Evolutionary conservation across 2,888 invertebrate genomes (phyloP).

Genomic region (Orchesellides sinensis): DNA sequence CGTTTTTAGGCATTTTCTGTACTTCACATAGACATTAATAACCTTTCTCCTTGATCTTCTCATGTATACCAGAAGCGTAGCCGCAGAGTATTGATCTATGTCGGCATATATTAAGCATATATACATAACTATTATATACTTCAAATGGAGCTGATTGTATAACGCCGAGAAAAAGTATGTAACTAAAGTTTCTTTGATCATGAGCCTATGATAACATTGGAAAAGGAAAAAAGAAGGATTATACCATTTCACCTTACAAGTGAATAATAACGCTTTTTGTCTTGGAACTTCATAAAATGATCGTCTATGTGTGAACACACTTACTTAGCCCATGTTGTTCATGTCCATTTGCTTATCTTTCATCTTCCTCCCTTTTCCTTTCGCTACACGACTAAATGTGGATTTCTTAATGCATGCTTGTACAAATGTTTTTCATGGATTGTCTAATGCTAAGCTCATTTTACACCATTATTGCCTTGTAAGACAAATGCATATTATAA

Average conservation of each 20-base stretch:
- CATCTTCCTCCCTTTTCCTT: slow-evolving; percentile 6
- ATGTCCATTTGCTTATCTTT: slow-evolving; percentile 42
- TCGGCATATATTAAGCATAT: neutral
- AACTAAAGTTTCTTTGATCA: slow-evolving; percentile 34
- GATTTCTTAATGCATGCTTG: too few species aligned
- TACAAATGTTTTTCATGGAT: neutral
- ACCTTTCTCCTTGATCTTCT: slow-evolving; percentile 38
- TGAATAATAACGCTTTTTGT: slow-evolving; percentile 21
- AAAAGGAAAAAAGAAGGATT: slow-evolving; percentile 27
- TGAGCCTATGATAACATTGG: slow-evolving; percentile 49
- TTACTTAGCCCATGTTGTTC: neutral
- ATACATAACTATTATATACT: neutral
- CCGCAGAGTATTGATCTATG: slow-evolving; percentile 24
- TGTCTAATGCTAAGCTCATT: neutral
- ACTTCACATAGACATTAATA: too few species aligned
- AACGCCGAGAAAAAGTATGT: too few species aligned
- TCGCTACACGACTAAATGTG: neutral
- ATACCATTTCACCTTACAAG: slow-evolving; percentile 26
- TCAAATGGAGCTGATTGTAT: too few species aligned
- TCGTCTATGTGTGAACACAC: neutral
- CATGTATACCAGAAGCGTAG: slow-evolving; percentile 45
- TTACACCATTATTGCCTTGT: slow-evolving; percentile 29
- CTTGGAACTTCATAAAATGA: slow-evolving; percentile 27
- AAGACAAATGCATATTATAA: neutral
- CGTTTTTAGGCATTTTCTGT: too few species aligned